Conservation (phyloP, 2,888 invertebrate species). For the Serripes groenlandicus region DNA sequence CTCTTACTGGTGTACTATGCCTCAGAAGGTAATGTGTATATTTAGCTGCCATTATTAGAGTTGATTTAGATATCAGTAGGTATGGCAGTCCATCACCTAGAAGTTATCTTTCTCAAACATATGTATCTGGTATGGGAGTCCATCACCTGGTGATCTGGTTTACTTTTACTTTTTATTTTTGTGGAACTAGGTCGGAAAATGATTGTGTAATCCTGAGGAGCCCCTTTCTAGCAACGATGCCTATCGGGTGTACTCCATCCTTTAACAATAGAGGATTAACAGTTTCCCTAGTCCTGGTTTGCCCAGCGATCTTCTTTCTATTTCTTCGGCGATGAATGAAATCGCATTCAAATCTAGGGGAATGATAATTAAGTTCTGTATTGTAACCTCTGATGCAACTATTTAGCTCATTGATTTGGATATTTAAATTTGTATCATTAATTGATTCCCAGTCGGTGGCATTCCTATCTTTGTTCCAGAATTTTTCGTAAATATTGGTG, state of each 20-base stretch:
- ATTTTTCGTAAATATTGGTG: neutral
- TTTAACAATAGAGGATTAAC: neutral
- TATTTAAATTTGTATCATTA: neutral
- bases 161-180: neutral
- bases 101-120: neutral
- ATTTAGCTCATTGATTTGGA: neutral
- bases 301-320: neutral
- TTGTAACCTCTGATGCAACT: neutral
- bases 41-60: too few relatives aligned
- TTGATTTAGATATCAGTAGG: neutral
- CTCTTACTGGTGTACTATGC: neutral
- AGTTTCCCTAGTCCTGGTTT: neutral
- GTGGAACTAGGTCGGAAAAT: neutral
- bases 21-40: too few relatives aligned
- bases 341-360: neutral
- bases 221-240: neutral
- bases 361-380: neutral
- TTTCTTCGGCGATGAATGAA: neutral
- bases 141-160: neutral
- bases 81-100: neutral
- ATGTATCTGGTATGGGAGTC: neutral
- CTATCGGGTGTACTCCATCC: too few relatives aligned
- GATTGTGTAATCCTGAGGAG: neutral
- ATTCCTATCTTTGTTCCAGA: neutral
- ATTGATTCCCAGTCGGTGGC: neutral